Evolutionary conservation across 1,140 invertebrate species (phyloP), one percentile per base, ranked within the genome.

Genomic region (Cydia splendana): DNA sequence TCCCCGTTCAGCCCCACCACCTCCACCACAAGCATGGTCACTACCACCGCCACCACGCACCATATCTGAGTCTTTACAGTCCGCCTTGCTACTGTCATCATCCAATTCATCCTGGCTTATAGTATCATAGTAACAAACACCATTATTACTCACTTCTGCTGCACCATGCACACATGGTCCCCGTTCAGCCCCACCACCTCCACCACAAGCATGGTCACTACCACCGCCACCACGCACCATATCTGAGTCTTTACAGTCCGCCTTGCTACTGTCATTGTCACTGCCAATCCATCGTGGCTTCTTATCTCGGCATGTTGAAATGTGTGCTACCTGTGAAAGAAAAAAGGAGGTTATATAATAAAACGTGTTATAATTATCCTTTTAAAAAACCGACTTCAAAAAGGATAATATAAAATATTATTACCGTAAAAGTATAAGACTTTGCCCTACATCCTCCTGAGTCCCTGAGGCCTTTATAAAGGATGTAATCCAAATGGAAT

Each of bases 111-210:
- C 69, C 71, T 74, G 75, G 74, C 42, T 13, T 76, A 9, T 18
- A 9, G 10, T 69, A 18, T 28, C 30, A 30, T 30, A 30, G 30
- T 30, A 30, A 30, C 4, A 30, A 30, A 30, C 30, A 30, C 30
- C 4, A 30, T 30, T 30, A 30, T 30, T 4, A 30, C 30, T 93
- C 83, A 94, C 93, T 94, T 93, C 78, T 94, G 91, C 74, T 92
- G 86, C 75, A 92, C 91, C 85, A 89, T 91, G 84, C 93, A 94
- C 6, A 94, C 91, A 75, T 94, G 93, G 34, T 89, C 81, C 15
- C 93, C 93, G 45, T 82, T 89, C 12, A 94, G 80, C 34, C 85
- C 84, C 65, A 82, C 57, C 71, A 88, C 85, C 48, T 84, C 84
- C 34, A 83, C 80, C 73, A 88, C 71, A 51, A 82, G 75, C 45